Evolutionary conservation across 2,888 invertebrate species (phyloP).

Genomic region (Lasioglossum leucozonium): DNA sequence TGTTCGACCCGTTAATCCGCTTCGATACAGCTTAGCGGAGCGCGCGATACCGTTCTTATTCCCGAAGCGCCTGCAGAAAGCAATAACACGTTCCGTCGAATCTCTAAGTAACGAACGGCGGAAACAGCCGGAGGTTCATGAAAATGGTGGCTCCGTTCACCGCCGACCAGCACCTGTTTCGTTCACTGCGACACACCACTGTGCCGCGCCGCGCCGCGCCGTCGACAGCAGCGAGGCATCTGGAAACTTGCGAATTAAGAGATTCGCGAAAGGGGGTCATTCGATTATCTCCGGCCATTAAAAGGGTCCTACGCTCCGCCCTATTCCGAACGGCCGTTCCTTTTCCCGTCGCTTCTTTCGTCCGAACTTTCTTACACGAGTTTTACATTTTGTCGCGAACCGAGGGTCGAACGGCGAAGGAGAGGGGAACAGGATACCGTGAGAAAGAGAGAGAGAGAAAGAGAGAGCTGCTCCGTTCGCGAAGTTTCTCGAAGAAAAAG

Average conservation of each 20-base stretch:
- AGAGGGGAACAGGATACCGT: constrained; percentile 15
- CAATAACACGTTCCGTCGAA: not conserved
- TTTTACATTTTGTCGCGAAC: constrained; percentile 79
- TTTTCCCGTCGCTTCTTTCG: constrained; percentile 62
- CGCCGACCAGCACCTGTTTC: constrained; percentile 53
- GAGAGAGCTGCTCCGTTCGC: not conserved
- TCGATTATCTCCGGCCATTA: constrained; percentile 81
- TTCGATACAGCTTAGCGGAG: not conserved
- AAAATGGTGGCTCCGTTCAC: constrained; percentile 35
- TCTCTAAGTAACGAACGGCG: constrained; percentile 28
- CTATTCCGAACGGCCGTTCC: constrained; percentile 36
- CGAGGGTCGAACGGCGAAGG: constrained; percentile 17
- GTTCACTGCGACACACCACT: constrained; percentile 23
- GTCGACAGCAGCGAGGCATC: constrained; percentile 53
- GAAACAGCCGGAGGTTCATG: constrained; percentile 25
- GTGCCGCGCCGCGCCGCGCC: not conserved
- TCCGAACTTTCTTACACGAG: constrained; percentile 80
- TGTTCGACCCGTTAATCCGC: not conserved
- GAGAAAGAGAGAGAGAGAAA: constrained; percentile 9
- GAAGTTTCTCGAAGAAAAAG: constrained; percentile 44
- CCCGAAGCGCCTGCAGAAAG: not conserved
- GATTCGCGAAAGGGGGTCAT: constrained; percentile 73
- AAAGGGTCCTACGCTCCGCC: constrained; percentile 60
- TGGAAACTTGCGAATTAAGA: constrained; percentile 80
- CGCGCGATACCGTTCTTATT: not conserved